Base-by-base conservation (phyloP, 2,113 vertebrate genomes). In the Dicaeum eximium region DNA sequence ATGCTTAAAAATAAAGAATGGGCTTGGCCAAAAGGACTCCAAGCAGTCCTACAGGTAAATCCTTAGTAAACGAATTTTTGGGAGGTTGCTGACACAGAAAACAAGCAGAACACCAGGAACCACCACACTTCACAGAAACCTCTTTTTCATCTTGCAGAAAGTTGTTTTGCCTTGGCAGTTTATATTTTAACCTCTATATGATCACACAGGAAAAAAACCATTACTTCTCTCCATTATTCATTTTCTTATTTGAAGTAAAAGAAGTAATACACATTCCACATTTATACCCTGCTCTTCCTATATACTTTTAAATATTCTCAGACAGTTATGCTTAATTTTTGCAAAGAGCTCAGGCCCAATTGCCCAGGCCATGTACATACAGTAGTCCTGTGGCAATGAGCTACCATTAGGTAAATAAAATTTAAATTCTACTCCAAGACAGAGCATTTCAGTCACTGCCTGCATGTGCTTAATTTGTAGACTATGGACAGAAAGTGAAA, bases 21-120 rank as follows among this genome's bases (percentile, higher is more conserved):
- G 90, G 79, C 71, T 90, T 82, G 73, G 45, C 92, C 88, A 79
- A 83, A 83, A 73, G 42, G 33, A 94, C 62, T 82, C 90, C 72
- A 73, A 92, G 67, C 35, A 82, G n/a, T 95, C 79, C 88, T 78
- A 86, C 38, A 80, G 47, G 38, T 86, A 73, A 64, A 66, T 65
- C 90, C 87, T 94, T 93, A 84, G 47, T 92, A 60, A 96, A 96
- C 80, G 18, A 83, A 92, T 89, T 93, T 92, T 96, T 72, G 65
- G 57, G 91, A 89, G 42, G 50, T 42, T 89, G 58, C 89, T 88
- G 86, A 95, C 67, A 74, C 7, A 13, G 60, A 85, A 87, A 94
- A 71, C 67, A 75, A 88, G 82, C 42, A 75, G 58, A 94, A 88
- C 48, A 93, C 82, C 58, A 72, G 58, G 83, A 93, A 94, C 61